Base-by-base conservation (phyloP, 2,888 invertebrate genomes). In the Lomographa bimaculata region DNA sequence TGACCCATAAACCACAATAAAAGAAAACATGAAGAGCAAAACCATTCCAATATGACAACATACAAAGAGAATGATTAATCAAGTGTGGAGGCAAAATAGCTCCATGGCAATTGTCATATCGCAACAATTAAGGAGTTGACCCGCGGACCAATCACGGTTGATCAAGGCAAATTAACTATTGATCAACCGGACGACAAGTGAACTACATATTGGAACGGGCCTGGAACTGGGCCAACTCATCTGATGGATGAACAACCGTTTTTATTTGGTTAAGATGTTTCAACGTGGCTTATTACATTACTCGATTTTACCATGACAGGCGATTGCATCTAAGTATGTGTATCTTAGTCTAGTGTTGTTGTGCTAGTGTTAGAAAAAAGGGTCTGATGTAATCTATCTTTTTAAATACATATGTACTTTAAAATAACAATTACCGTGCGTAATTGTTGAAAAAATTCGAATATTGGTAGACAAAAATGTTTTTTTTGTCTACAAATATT, bases 131-230 rank as follows among this genome's bases (percentile, higher is more conserved):
- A 59, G 45, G 48, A 50, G 65, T 56, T 76, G 84, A 84, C 85
- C 82, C 73, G 71, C 62, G 59, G 63, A 62, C 73, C 85, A 86
- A 87, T 86, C 85, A 80, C 79, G 50, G 73, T 68, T 79, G 79
- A 85, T 83, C 75, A 82, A 82, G 60, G 68, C 75, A 79, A 80
- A 86, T 83, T 79, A 83, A 67, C 71, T 58, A 59, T 65, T 75
- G 74, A 79, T 70, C 59, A 54, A 55, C 53, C 52, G 51, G 53
- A 32, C 34, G 32, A 24, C 37, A 34, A 51, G 34, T 43, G 43
- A 36, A 45, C 48, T 50, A 45, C 46, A 45, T 47, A 32, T 27
- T 28, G 36, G 28, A 45, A 35, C 44, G 33, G 46, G 30, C 12
- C 21, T 39, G 38, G 17, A 45, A 45, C 32, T 45, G 32, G 45